These are phyloP conservation scores for Charaxes varanes DNA, from an alignment of 1,140 invertebrate species.

Conservation along the genomic window DNA sequence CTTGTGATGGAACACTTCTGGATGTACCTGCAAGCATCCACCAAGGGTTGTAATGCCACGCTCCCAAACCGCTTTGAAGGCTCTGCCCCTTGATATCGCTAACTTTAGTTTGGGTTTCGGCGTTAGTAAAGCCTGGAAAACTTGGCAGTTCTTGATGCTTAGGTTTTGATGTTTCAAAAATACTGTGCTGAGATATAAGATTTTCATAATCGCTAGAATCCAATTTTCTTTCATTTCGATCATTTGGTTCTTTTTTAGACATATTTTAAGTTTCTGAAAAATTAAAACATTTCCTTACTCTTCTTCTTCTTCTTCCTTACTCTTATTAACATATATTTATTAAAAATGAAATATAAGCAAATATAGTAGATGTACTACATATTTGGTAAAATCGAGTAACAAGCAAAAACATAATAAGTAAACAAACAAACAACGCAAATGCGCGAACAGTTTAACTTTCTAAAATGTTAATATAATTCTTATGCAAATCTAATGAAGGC, in stretches of 20 bases:
- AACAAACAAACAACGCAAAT: slow-evolving; percentile 69
- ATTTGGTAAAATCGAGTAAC: slow-evolving; percentile 9
- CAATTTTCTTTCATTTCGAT: slow-evolving; percentile 63
- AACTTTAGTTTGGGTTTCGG: slow-evolving; percentile 68
- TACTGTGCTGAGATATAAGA: slow-evolving; percentile 66
- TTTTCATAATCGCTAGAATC: slow-evolving; percentile 69
- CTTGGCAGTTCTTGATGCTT: slow-evolving; percentile 65
- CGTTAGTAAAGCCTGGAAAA: slow-evolving; percentile 69
- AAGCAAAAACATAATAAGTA: slow-evolving; percentile 36
- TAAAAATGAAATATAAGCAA: no score
- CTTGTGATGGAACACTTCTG: slow-evolving; percentile 52
- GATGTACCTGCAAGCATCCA: slow-evolving; percentile 73
- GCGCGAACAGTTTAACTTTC: slow-evolving; percentile 30
- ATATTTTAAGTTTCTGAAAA: slow-evolving; percentile 55
- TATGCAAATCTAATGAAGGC: no score
- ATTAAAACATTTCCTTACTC: no score
- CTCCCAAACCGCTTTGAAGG: slow-evolving; percentile 50
- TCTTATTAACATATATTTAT: no score
- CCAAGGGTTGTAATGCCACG: slow-evolving; percentile 74
- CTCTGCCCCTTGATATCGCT: slow-evolving; percentile 54
- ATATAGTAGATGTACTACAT: no score
- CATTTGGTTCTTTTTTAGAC: slow-evolving; percentile 67
- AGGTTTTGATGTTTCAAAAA: slow-evolving; percentile 57
- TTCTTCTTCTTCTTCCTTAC: no score
- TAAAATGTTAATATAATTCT: background rate